phyloP scores from a whole-genome alignment of 2,113 vertebrate genomes.

The Lampris megalopsis region DNA sequence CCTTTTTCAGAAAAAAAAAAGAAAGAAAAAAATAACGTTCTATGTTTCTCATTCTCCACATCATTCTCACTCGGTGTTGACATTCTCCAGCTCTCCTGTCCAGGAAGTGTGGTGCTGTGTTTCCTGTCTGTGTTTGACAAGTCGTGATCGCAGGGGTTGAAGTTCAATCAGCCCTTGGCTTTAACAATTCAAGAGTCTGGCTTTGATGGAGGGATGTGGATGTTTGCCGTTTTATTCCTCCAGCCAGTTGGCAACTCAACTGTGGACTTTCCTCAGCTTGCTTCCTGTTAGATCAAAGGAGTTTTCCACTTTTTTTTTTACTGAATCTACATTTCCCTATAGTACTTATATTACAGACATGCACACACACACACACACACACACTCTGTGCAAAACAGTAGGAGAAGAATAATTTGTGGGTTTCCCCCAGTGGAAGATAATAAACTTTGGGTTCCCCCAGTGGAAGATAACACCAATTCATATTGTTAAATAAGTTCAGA shows the following conservation, averaged over 20 bases:
- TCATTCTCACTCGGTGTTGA: slow-evolving; percentile 64
- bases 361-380: slow-evolving; percentile 15
- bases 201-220: slow-evolving; percentile 72
- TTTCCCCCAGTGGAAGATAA: slow-evolving; percentile 30
- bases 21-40: slow-evolving; percentile 13
- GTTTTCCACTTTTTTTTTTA: slow-evolving; percentile 11
- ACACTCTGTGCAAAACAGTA: slow-evolving; percentile 9
- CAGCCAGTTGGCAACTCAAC: slow-evolving; percentile 63
- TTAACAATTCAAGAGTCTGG: slow-evolving; percentile 41
- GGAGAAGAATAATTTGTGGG: slow-evolving; percentile 37
- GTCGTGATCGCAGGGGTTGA: slow-evolving; percentile 69
- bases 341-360: slow-evolving; percentile 15
- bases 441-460: neutral
- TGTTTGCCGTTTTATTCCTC: slow-evolving; percentile 53
- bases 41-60: slow-evolving; percentile 43
- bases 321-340: slow-evolving; percentile 58
- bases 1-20: slow-evolving; percentile 53
- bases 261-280: slow-evolving; percentile 58
- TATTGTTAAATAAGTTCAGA: slow-evolving; percentile 12
- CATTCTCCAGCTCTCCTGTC: slow-evolving; percentile 60
- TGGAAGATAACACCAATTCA: too few species aligned
- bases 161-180: slow-evolving; percentile 57
- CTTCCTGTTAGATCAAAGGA: slow-evolving; percentile 72
- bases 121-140: slow-evolving; percentile 74
- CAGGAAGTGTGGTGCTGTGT: slow-evolving; percentile 66